phyloP scores from a whole-genome alignment of 2,888 invertebrate genomes.

The Drosophila cyrtoloma region DNA sequence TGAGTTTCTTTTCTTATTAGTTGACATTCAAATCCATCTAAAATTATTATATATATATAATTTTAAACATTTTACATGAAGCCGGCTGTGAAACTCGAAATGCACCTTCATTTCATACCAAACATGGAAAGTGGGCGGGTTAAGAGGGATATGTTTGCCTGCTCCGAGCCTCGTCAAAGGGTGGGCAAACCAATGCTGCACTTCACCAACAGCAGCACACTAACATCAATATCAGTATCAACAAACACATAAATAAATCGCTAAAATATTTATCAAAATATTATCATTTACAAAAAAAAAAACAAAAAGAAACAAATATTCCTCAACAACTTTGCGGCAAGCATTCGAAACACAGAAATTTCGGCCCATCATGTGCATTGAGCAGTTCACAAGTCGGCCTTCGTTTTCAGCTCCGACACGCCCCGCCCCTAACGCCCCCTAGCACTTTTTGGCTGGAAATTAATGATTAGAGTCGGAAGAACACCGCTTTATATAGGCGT shows the following conservation, averaged over 20 bases:
- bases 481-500: slow-evolving; percentile 72
- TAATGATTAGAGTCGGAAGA: slow-evolving; percentile 56
- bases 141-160: slow-evolving; percentile 82
- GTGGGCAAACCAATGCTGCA: slow-evolving; percentile 62
- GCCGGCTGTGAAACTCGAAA: slow-evolving; percentile 24
- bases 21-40: slow-evolving; percentile 6
- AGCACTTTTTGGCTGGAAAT: slow-evolving; percentile 33
- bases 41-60: neutral
- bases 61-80: neutral
- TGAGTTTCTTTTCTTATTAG: slow-evolving; percentile 48
- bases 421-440: slow-evolving; percentile 57
- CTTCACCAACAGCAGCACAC: slow-evolving; percentile 34
- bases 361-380: slow-evolving; percentile 70
- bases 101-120: slow-evolving; percentile 64
- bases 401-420: neutral
- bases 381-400: slow-evolving; percentile 47
- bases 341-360: slow-evolving; percentile 43
- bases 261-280: slow-evolving; percentile 24
- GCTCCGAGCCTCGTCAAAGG: slow-evolving; percentile 40
- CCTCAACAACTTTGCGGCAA: slow-evolving; percentile 58
- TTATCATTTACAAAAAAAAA: slow-evolving; percentile 10
- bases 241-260: slow-evolving; percentile 41
- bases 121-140: slow-evolving; percentile 83
- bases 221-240: slow-evolving; percentile 44
- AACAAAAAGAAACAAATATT: slow-evolving; percentile 44